Conservation (phyloP, 2,888 invertebrate species). For the Laothoe populi region DNA sequence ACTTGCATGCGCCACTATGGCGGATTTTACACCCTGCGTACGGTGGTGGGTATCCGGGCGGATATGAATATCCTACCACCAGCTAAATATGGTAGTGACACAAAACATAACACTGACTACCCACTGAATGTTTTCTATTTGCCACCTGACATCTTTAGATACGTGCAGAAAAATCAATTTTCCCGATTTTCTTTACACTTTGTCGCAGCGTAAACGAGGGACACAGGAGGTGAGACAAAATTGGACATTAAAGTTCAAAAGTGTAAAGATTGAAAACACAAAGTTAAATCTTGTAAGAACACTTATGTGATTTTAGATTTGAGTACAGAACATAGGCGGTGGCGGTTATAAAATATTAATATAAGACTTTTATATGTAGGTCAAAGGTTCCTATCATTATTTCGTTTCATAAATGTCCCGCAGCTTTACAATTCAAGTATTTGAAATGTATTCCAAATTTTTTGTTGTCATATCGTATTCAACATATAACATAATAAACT, state of each 20-base stretch:
- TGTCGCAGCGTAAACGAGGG: background rate
- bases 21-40: no score
- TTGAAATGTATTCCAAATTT: no score
- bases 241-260: conserved; percentile 26
- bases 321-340: background rate
- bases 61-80: no score
- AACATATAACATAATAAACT: no score
- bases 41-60: no score
- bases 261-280: conserved; percentile 30
- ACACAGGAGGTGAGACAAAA: conserved; percentile 24
- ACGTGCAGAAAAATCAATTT: conserved; percentile 15
- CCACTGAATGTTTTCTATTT: background rate
- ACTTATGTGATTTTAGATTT: conserved; percentile 25
- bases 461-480: no score
- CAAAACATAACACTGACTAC: background rate
- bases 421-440: no score
- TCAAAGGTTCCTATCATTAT: no score
- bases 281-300: conserved; percentile 24
- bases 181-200: conserved; percentile 5
- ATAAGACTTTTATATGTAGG: no score
- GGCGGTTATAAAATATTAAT: conserved; percentile 1
- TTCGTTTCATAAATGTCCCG: no score
- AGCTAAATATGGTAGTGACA: no score
- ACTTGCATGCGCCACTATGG: no score
- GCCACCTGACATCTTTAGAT: background rate